Evolutionary conservation across 2,888 invertebrate species (phyloP).

Genomic region (Eupithecia dodoneata): DNA sequence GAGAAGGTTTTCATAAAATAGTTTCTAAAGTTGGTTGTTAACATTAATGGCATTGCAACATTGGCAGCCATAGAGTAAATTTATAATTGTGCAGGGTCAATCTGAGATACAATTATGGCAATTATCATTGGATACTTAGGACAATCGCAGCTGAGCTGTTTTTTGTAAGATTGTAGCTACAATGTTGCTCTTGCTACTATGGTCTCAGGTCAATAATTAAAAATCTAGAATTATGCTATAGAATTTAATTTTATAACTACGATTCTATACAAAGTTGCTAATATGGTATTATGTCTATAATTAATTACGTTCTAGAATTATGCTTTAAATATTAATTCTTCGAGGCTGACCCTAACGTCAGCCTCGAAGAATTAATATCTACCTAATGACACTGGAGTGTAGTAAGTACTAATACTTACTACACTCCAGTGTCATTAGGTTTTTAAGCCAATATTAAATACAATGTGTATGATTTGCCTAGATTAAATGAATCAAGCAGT

Average conservation of each 20-base stretch:
- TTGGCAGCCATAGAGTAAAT: conserved; percentile 4
- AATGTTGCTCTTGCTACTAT: neutral
- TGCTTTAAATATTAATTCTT: conserved; percentile 6
- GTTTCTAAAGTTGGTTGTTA: conserved; percentile 64
- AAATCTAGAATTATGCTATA: neutral
- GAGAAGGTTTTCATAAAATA: conserved; percentile 65
- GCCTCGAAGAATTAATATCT: no score
- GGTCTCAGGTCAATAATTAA: neutral
- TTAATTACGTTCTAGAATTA: neutral
- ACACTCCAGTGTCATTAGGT: no score
- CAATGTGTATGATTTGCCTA: neutral
- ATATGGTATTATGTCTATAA: no score
- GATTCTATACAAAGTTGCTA: neutral
- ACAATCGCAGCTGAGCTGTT: conserved; percentile 3
- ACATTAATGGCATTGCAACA: conserved; percentile 47
- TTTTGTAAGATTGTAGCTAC: neutral
- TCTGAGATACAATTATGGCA: conserved; percentile 18
- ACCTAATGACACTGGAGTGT: no score
- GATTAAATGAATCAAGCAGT: neutral
- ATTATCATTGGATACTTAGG: conserved; percentile 9
- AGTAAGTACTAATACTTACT: no score
- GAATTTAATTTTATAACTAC: conserved; percentile 11
- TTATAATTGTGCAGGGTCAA: conserved; percentile 17
- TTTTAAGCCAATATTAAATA: no score
- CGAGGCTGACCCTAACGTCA: neutral